Base-by-base conservation (phyloP, 2,113 vertebrate species). In the Nymphicus hollandicus region DNA sequence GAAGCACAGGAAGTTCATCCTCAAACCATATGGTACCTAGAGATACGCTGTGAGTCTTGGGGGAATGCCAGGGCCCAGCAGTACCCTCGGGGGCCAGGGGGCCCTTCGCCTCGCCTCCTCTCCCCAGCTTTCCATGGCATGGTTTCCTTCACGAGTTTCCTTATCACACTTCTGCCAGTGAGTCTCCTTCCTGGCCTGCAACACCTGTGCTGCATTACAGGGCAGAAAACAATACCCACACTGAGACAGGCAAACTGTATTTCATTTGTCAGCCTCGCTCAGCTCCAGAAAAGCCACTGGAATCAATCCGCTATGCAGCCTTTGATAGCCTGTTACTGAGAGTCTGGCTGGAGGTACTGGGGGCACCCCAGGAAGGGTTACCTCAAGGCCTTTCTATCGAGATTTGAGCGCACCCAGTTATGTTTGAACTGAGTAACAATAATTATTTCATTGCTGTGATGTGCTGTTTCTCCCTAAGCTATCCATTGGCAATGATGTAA, bases 21-120 rank as follows among this genome's bases (percentile, higher is more conserved):
- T 84, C 80, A 95, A 95, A 97, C 93, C 95, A 96, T 88, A 93
- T 96, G 95, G 80, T 84, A 91, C 86, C 96, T 95, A 74, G 61
- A 92, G 93, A 91, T 96, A 91, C 0, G 22, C 77, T 71, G 56
- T 11, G 78, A 77, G 63, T 79, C 90, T 90, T 95, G 92, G 86
- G 93, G 86, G 69, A 91, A 53, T 12, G 80, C 92, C 88, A 94
- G 84, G 66, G 84, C 66, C 89, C 89, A 37, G 71, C 82, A 84
- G 80, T 64, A 84, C 86, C 92, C 90, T 64, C 14, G 2, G 52
- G 84, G 70, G 37, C 68, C 13, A 8, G 33, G 66, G 20, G 25
- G 29, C 66, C 49, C 64, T 78, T 47, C 3, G 2, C 50, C 47
- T 84, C 10, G 0, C 81, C 82, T 55, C 24, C 19, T 86, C 64